These are phyloP conservation scores for Crossaster papposus DNA, from an alignment of 53 echinoderm and acorn worm species.

Conservation along the genomic window DNA sequence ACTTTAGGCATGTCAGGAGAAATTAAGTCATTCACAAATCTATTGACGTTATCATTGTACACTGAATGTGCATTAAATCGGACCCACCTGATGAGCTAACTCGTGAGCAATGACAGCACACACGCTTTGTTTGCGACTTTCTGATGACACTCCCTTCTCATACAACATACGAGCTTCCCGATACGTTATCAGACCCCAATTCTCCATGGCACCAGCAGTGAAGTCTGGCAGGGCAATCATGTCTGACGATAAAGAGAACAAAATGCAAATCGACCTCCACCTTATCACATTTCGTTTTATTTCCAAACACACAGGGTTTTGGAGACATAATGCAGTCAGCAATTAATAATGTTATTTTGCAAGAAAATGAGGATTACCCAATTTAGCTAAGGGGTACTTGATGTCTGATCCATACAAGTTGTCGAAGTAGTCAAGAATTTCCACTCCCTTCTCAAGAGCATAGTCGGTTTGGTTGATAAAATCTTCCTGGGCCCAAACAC, in stretches of 20 bases:
- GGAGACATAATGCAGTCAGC: no score
- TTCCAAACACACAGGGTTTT: no score
- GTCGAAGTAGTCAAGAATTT: constrained; percentile 83
- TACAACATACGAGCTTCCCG: constrained; percentile 78
- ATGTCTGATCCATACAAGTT: constrained; percentile 69
- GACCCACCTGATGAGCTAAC: constrained; percentile 87
- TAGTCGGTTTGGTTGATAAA: constrained; percentile 77
- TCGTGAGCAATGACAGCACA: constrained; percentile 87
- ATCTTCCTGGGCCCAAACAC: constrained; percentile 85
- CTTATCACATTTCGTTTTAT: no score
- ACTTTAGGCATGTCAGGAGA: not conserved
- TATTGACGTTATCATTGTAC: not conserved
- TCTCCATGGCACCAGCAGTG: constrained; percentile 85
- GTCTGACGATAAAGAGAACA: constrained; percentile 46
- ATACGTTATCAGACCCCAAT: constrained; percentile 88
- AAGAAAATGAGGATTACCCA: constrained; percentile 68
- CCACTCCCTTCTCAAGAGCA: constrained; percentile 81
- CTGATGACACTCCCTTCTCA: constrained; percentile 71
- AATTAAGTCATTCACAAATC: not conserved
- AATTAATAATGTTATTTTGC: not conserved
- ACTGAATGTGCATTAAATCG: not conserved
- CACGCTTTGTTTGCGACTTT: constrained; percentile 71
- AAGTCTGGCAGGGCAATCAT: constrained; percentile 88
- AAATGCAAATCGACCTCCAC: not conserved
- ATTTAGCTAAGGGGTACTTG: constrained; percentile 84